Base-by-base conservation (phyloP, 2,888 invertebrate genomes). In the Tenodera sinensis region DNA sequence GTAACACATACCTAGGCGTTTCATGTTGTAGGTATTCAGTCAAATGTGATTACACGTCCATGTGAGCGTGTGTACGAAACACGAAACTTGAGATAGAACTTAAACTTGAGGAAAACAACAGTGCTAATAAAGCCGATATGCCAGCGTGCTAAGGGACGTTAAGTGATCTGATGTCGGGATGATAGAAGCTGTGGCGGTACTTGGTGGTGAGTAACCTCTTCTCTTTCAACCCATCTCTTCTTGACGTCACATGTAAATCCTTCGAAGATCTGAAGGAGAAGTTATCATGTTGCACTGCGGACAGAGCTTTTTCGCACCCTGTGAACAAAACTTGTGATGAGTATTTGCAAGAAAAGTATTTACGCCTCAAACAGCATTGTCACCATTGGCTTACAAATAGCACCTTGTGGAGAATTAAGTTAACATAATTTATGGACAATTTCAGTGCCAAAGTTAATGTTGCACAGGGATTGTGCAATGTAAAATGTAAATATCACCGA, bases 281-380 rank as follows among this genome's bases (percentile, higher is more conserved):
- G 98, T 98, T 91, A 98, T 98, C 93, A 97, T 97, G 94, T 98
- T 98, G 93, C 98, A 98, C 92, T 98, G 98, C 0, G 98, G 98
- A 92, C 98, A 98, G 14, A 98, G 95, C 92, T 98, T 98, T 94
- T 98, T 98, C 2, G 97, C 97, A 83, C 97, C 97, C 96, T 96
- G 94, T 15, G 93, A 93, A 90, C 89, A 84, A 88, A 91, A 89
- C 27, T 71, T 71, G 25, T 20, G 54, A 71, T 88, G 86, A 90
- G 87, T 89, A 83, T 82, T 71, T 71, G 54, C 54, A 4, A 14
- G 6, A 71, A 71, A 6, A 20, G 7, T 2, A 71, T 71, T 15
- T 71, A 0, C 14, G 54, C 20, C 20, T 71, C 20, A 54, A 3
- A 54, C 7, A 15, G 20, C 20, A 20, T 71, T 20, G 20, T 71